Evolutionary conservation across 2,888 invertebrate genomes (phyloP).

Genomic region (Drosophila barbarae): DNA sequence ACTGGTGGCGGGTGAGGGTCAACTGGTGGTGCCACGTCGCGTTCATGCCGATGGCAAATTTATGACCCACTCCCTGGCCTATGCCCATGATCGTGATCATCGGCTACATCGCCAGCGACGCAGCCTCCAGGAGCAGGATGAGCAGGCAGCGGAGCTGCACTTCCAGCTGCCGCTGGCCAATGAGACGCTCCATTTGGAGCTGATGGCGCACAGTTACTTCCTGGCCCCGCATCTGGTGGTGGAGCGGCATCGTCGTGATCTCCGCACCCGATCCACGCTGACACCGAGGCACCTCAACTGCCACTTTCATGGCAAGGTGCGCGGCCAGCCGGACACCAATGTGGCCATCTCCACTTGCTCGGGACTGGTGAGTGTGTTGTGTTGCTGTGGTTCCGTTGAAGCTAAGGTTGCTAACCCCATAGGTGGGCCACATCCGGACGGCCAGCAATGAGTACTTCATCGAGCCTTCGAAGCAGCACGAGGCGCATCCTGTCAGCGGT

Average conservation of each 20-base stretch:
- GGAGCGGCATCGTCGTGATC: conserved; percentile 83
- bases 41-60: conserved; percentile 76
- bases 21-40: conserved; percentile 77
- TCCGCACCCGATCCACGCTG: conserved; percentile 80
- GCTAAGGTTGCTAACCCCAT: not conserved
- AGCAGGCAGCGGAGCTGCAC: conserved; percentile 46
- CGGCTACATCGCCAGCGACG: conserved; percentile 66
- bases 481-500: conserved; percentile 76
- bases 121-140: conserved; percentile 24
- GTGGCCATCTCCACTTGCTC: conserved; percentile 91
- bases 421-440: conserved; percentile 86
- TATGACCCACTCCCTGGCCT: conserved; percentile 76
- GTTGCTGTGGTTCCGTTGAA: not conserved
- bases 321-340: conserved; percentile 85
- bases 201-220: conserved; percentile 84
- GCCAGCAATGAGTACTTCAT: conserved; percentile 86
- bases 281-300: conserved; percentile 82
- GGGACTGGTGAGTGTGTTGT: conserved; percentile 86
- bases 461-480: conserved; percentile 84
- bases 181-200: conserved; percentile 78
- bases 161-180: conserved; percentile 61
- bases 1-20: conserved; percentile 67
- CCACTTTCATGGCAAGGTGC: conserved; percentile 89
- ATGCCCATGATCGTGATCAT: conserved; percentile 73
- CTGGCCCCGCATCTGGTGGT: conserved; percentile 86